A percentile compares a stretch with the other conserved stretches of the same genome.
Evolutionary conservation across 2,113 vertebrate species (phyloP).

Genomic region (Nannobrachium achirus): DNA sequence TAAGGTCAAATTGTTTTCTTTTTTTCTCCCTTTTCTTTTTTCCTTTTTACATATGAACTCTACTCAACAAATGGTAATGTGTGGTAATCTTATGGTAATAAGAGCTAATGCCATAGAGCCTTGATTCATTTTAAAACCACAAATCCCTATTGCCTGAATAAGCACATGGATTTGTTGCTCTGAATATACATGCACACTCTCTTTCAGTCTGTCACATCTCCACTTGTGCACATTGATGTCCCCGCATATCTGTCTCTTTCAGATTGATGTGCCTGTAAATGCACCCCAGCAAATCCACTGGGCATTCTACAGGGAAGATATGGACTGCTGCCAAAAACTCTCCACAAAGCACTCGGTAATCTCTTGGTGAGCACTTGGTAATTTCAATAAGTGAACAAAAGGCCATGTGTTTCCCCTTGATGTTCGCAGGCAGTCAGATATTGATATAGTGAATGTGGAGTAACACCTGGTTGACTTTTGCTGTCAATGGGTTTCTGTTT

Average conservation of each 20-base stretch:
- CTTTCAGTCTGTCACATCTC: slow-evolving; percentile 26
- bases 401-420: slow-evolving; percentile 40
- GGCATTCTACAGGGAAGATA: slow-evolving; percentile 30
- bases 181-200: slow-evolving; percentile 35
- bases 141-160: slow-evolving; percentile 66
- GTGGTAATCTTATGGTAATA: slow-evolving; percentile 69
- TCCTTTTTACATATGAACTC: slow-evolving; percentile 14
- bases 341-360: slow-evolving; percentile 50
- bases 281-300: slow-evolving; percentile 43
- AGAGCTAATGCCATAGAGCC: slow-evolving; percentile 28
- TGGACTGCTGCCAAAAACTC: slow-evolving; percentile 53
- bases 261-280: slow-evolving; percentile 28
- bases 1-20: not conserved
- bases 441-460: slow-evolving; percentile 45
- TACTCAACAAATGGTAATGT: slow-evolving; percentile 51
- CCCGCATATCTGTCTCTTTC: slow-evolving; percentile 26
- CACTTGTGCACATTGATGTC: slow-evolving; percentile 27
- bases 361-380: slow-evolving; percentile 65
- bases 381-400: slow-evolving; percentile 53
- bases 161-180: slow-evolving; percentile 63
- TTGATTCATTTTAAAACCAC: slow-evolving; percentile 56
- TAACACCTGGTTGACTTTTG: slow-evolving; percentile 14
- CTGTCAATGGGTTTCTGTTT: slow-evolving; percentile 13
- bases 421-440: slow-evolving; percentile 42
- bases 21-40: not conserved